phyloP scores from a whole-genome alignment of 2,797 vertebrate genomes.

The Sphenopsis melanotis region DNA sequence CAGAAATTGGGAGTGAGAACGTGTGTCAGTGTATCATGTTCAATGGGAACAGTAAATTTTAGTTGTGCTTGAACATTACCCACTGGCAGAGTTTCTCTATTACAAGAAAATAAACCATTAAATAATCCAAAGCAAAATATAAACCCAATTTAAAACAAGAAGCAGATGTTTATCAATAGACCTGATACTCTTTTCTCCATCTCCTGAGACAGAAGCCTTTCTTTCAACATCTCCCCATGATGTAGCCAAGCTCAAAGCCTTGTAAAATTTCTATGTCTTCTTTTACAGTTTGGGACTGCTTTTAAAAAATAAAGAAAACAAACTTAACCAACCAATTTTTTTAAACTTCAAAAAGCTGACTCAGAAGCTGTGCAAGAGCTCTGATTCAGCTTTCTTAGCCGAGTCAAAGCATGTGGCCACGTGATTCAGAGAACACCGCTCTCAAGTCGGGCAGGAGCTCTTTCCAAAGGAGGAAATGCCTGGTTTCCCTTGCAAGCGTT shows the following conservation, averaged over 20 bases:
- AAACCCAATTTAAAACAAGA: neutral
- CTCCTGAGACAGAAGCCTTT: neutral
- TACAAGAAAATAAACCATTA: neutral
- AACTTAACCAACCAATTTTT: neutral
- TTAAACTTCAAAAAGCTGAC: conserved; percentile 34
- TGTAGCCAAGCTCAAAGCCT: neutral
- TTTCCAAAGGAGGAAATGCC: conserved; percentile 42
- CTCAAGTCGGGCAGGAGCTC: neutral
- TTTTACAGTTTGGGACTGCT: neutral
- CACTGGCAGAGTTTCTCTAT: neutral
- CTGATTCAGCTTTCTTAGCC: conserved; percentile 49
- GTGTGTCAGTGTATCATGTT: neutral
- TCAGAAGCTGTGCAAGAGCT: conserved; percentile 33
- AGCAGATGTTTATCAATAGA: neutral
- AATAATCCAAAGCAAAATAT: neutral
- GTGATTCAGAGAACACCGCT: neutral
- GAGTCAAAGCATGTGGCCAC: conserved; percentile 30
- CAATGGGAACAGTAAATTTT: neutral
- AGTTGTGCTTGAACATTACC: neutral
- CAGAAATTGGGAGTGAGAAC: neutral
- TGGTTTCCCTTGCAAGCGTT: neutral
- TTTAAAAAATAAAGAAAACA: neutral
- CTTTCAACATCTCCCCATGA: neutral
- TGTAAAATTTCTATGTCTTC: neutral
- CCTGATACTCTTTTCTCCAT: neutral